Conservation (phyloP, 2,888 invertebrate species). For the Amphimallon solstitiale region DNA sequence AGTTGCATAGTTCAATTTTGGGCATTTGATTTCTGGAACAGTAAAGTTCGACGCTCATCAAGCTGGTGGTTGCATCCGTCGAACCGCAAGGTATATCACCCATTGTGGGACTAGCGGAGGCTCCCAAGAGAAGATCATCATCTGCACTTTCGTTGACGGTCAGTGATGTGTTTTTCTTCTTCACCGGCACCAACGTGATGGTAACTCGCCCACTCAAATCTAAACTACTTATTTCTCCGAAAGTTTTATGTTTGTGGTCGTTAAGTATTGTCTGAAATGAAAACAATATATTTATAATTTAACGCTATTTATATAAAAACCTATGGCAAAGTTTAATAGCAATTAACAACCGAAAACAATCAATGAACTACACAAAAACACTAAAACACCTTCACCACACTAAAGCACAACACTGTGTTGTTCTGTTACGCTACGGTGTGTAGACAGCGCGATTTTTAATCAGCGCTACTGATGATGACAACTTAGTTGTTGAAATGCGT, state of each 20-base stretch:
- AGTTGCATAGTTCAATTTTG: conserved; percentile 58
- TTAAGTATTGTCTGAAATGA: conserved; percentile 61
- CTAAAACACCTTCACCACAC: too few relatives aligned
- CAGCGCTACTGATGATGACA: too few relatives aligned
- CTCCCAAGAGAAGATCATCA: conserved; percentile 63
- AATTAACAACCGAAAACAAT: too few relatives aligned
- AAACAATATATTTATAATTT: too few relatives aligned
- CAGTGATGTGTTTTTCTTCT: conserved; percentile 49
- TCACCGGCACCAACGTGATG: conserved; percentile 42
- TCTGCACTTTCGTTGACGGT: conserved; percentile 52
- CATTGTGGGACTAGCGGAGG: conserved; percentile 63
- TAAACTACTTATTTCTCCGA: conserved; percentile 62
- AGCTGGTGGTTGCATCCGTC: conserved; percentile 40
- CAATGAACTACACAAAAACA: too few relatives aligned
- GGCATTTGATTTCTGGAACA: conserved; percentile 27
- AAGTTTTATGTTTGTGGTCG: conserved; percentile 61
- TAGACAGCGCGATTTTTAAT: too few relatives aligned
- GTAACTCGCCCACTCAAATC: conserved; percentile 57
- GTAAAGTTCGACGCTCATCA: conserved; percentile 46
- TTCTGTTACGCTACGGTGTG: too few relatives aligned
- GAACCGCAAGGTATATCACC: conserved; percentile 43
- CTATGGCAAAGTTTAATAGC: too few relatives aligned
- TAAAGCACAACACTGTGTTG: too few relatives aligned
- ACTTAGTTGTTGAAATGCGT: too few relatives aligned
- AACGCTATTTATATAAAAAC: too few relatives aligned